A percentile compares a stretch with the other conserved stretches of the same genome.
phyloP scores from a whole-genome alignment of 2,888 invertebrate genomes.

The Noctua comes region DNA sequence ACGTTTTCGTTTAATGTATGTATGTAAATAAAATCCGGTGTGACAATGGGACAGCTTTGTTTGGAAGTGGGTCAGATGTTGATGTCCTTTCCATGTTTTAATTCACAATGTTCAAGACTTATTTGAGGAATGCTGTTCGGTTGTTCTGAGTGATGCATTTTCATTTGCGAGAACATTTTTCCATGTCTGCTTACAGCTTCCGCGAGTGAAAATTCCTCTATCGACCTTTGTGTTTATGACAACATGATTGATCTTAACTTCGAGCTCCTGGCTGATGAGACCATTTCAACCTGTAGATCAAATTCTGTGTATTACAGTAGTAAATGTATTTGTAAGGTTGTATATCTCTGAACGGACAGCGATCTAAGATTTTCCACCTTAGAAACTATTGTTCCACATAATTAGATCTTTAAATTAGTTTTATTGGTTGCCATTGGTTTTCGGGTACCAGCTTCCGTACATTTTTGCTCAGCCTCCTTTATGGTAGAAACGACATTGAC shows the following conservation, averaged over 20 bases:
- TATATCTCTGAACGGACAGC: too few species aligned
- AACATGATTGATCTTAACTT: background rate
- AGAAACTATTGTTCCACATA: too few species aligned
- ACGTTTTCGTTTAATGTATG: conserved; percentile 63
- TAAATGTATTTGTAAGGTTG: too few species aligned
- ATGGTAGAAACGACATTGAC: too few species aligned
- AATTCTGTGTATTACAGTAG: too few species aligned
- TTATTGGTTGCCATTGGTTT: too few species aligned
- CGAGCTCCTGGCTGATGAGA: background rate
- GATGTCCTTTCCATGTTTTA: conserved; percentile 53
- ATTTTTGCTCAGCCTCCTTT: too few species aligned
- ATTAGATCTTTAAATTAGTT: too few species aligned
- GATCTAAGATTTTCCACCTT: too few species aligned
- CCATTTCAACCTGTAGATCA: too few species aligned
- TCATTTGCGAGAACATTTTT: background rate
- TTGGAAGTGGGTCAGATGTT: conserved; percentile 47
- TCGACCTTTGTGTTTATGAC: background rate
- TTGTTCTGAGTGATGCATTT: conserved; percentile 11
- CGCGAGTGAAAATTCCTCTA: background rate
- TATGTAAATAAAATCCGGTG: conserved; percentile 65
- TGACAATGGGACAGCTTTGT: conserved; percentile 46
- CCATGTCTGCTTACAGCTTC: background rate
- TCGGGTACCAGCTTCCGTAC: too few species aligned
- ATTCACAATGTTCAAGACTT: conserved; percentile 10
- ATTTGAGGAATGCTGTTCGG: conserved; percentile 2